Evolutionary conservation across 2,888 invertebrate species (phyloP).

Genomic region (Spisula subtruncata): DNA sequence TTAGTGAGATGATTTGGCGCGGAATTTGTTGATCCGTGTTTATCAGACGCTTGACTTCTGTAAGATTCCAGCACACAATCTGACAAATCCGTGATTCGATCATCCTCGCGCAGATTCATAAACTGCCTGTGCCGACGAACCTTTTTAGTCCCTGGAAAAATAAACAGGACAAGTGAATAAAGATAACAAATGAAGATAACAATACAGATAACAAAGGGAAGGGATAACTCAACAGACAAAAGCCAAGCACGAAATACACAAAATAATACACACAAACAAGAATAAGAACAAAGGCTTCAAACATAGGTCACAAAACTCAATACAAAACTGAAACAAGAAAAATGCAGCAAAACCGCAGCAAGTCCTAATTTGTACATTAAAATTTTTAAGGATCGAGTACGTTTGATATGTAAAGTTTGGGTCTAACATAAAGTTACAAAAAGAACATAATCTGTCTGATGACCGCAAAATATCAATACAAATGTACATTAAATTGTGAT

Average conservation of each 20-base stretch:
- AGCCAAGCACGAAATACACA: not conserved
- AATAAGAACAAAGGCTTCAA: not conserved
- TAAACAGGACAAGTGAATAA: not conserved
- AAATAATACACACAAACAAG: not conserved
- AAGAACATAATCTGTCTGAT: too few relatives aligned
- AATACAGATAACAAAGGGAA: not conserved
- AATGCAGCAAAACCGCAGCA: not conserved
- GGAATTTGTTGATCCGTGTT: not conserved
- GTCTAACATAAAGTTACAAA: too few relatives aligned
- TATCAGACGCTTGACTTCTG: slow-evolving; percentile 28
- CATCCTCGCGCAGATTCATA: slow-evolving; percentile 41
- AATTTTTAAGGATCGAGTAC: too few relatives aligned
- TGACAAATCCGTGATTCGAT: not conserved
- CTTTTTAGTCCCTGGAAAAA: slow-evolving; percentile 34
- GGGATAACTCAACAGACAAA: not conserved
- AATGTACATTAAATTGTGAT: too few relatives aligned
- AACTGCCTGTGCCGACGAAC: slow-evolving; percentile 42
- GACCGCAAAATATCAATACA: too few relatives aligned
- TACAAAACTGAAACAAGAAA: not conserved
- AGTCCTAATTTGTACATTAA: too few relatives aligned
- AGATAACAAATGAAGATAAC: too few relatives aligned
- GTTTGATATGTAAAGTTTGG: too few relatives aligned
- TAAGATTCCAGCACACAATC: slow-evolving; percentile 34
- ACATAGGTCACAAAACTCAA: not conserved
- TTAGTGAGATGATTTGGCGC: not conserved